Percentiles rank a stretch among this genome's conserved stretches.
These are phyloP conservation scores for Achroia grisella DNA, from an alignment of 1,140 invertebrate species.

Conservation along the genomic window DNA sequence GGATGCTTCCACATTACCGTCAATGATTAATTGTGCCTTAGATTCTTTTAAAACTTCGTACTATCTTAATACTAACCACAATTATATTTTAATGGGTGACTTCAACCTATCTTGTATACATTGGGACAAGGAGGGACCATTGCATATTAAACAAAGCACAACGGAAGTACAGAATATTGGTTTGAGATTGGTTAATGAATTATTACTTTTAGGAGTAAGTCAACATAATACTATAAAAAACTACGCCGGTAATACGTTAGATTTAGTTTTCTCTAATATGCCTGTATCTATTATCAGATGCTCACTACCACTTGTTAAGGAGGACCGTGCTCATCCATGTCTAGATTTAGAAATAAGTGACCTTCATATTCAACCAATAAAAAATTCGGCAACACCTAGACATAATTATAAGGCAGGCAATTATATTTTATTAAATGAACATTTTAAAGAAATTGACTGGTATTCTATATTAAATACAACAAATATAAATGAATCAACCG, in stretches of 20 bases:
- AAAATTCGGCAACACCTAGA: neutral
- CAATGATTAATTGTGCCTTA: neutral
- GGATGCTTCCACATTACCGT: neutral
- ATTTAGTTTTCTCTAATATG: no score
- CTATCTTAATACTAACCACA: neutral
- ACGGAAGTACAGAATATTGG: neutral
- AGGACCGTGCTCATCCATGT: no score
- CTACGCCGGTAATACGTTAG: no score
- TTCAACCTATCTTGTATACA: neutral
- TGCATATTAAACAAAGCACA: neutral
- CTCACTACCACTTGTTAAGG: no score
- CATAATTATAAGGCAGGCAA: neutral
- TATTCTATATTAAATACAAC: neutral
- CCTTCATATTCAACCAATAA: no score
- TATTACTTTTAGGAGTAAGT: no score
- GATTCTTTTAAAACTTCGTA: neutral
- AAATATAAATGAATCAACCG: neutral
- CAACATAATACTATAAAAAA: no score
- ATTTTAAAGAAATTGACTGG: conserved; percentile 1
- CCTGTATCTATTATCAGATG: no score
- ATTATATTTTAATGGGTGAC: neutral
- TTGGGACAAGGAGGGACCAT: neutral
- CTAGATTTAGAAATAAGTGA: no score
- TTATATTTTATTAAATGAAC: neutral
- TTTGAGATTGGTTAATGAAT: no score